Percentiles rank a stretch among this genome's conserved stretches.
Conservation (phyloP, 2,888 invertebrate species). For the Hirtodrosophila cameraria region DNA sequence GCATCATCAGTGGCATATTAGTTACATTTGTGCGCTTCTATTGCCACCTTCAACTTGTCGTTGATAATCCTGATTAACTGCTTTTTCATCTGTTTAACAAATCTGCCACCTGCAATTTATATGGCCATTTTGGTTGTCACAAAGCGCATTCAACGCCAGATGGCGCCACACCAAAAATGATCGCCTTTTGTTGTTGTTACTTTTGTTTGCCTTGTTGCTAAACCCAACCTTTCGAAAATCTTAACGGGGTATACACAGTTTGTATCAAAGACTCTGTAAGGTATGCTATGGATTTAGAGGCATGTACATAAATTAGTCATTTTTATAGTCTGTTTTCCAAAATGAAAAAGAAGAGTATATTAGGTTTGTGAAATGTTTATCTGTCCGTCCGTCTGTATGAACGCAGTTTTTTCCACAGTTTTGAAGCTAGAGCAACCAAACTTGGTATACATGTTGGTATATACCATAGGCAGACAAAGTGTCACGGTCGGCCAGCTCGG, state of each 20-base stretch:
- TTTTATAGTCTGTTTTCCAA: too few relatives aligned
- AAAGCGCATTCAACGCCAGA: conserved; percentile 30
- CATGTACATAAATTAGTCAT: too few relatives aligned
- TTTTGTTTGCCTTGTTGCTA: background rate
- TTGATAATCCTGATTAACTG: conserved; percentile 53
- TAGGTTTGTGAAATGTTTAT: too few relatives aligned
- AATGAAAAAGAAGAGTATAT: too few relatives aligned
- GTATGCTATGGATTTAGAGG: background rate
- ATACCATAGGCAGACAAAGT: too few relatives aligned
- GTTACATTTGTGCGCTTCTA: conserved; percentile 31
- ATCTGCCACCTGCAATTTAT: conserved; percentile 32
- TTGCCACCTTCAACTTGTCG: conserved; percentile 32
- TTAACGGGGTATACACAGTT: too few relatives aligned
- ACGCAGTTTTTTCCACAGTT: too few relatives aligned
- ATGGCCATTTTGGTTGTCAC: conserved; percentile 17
- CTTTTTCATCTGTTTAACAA: conserved; percentile 19
- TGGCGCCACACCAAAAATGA: conserved; percentile 37
- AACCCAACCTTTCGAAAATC: background rate
- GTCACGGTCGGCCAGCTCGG: too few relatives aligned
- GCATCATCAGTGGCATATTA: conserved; percentile 37
- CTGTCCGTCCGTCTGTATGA: too few relatives aligned
- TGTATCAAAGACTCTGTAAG: background rate
- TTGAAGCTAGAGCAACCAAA: too few relatives aligned
- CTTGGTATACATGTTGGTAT: too few relatives aligned
- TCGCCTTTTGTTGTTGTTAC: background rate